Evolutionary conservation across 2,113 vertebrate species (phyloP), one percentile per base, ranked within the genome.

Genomic region (Calyptomena viridis): DNA sequence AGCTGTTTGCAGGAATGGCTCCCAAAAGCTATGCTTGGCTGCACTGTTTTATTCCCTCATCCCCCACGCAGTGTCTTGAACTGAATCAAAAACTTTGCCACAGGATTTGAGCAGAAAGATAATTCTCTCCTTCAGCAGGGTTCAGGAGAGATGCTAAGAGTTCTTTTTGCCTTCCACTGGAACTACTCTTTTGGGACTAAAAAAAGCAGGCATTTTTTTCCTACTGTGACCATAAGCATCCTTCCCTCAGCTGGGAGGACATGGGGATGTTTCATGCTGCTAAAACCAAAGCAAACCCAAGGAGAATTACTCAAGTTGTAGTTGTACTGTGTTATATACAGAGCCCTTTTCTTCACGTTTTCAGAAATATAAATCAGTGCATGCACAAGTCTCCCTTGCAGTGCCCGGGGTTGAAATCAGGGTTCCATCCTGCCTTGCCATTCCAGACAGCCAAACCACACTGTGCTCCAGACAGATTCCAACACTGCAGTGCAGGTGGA

Each of bases 271-370:
- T 87, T 44, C 19, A 35, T 31, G 25, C 37, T 66, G 58, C n/a
- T 14, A 23, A 55, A 76, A 63, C 5, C 15, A 49, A 63, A 56
- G 5, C 11, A 28, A 56, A 50, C 8, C 20, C 50, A 44, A 46
- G 25, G 22, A 44, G 11, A 39, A 31, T 13, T n/a, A 28, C 14
- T 75, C 55, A 77, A 79, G 4, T 1, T 67, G 53, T 17, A 46
- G 8, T 1, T 78, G 56, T 8, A 15, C 18, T 49, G 40, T 15
- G 22, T 25, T 5, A 14, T 1, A 1, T 2, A n/a, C 19, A n/a
- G 24, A 47, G 28, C 2, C 9, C 33, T 63, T 79, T 56, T 4
- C 28, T 62, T 5, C 5, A 4, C 11, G 10, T 77, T 80, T 71
- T 37, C 62, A 44, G 59, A 46, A 63, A 82, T 84, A 77, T 25